Percentiles rank a stretch among this genome's conserved stretches.
phyloP scores from a whole-genome alignment of 2,113 vertebrate genomes.

The Myrmophylax atrothorax region DNA sequence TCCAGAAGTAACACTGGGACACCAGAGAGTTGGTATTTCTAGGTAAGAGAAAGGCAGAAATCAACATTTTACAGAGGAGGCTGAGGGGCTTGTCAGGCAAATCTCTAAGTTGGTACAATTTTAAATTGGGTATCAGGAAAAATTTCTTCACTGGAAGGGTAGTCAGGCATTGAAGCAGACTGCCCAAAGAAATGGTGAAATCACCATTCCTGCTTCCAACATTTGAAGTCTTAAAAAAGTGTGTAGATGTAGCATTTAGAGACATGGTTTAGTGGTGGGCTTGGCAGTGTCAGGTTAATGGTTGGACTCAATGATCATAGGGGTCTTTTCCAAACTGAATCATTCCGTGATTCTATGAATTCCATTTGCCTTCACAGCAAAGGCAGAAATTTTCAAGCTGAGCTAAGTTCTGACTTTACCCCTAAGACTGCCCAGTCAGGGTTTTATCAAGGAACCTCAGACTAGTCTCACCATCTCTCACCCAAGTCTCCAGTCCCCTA shows the following conservation, averaged over 20 bases:
- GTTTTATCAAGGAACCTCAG: neutral
- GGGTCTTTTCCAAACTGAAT: neutral
- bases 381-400: neutral
- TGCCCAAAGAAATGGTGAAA: neutral
- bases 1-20: neutral
- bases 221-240: neutral
- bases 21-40: neutral
- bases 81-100: neutral
- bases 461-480: neutral
- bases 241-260: neutral
- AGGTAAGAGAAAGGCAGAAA: neutral
- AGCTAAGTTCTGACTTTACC: neutral
- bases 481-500: neutral
- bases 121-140: neutral
- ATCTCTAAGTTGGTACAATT: neutral
- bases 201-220: neutral
- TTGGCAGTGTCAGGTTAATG: neutral
- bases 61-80: neutral
- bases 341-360: neutral
- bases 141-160: neutral
- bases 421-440: neutral
- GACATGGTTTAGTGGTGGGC: neutral
- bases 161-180: neutral
- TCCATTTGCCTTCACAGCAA: neutral
- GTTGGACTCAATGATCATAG: neutral